Evolutionary conservation across 2,113 vertebrate species (phyloP).

Genomic region (Xiphias gladius): DNA sequence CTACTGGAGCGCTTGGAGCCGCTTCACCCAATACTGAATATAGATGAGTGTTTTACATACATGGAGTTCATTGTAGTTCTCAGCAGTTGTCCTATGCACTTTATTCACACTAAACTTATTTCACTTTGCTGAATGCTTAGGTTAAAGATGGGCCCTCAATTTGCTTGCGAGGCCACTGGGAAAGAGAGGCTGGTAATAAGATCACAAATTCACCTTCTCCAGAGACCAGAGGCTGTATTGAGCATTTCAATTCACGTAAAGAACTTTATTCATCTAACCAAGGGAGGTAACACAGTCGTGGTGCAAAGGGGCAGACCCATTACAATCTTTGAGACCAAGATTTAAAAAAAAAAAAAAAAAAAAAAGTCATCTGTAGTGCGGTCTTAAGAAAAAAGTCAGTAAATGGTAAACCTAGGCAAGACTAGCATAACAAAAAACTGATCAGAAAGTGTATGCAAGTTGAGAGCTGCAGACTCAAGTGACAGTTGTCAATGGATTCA

Average conservation of each 20-base stretch:
- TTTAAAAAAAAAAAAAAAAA: too few relatives aligned
- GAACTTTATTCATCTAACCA: not conserved
- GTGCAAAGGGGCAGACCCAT: not conserved
- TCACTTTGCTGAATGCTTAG: conserved; percentile 4
- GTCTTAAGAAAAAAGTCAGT: not conserved
- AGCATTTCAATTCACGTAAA: conserved; percentile 21
- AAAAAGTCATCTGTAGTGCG: not conserved
- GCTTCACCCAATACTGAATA: conserved; percentile 19
- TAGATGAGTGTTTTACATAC: conserved; percentile 4
- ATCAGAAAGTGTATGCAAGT: not conserved
- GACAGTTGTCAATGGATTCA: not conserved
- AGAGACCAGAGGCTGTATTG: not conserved
- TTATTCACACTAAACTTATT: conserved; percentile 8
- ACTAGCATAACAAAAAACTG: not conserved
- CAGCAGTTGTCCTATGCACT: not conserved
- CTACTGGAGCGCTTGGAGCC: not conserved
- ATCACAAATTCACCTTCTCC: conserved; percentile 8
- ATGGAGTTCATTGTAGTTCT: conserved; percentile 30
- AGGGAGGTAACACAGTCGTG: not conserved
- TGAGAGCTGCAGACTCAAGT: not conserved
- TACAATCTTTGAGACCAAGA: not conserved
- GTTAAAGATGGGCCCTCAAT: not conserved
- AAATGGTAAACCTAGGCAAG: not conserved
- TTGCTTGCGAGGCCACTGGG: conserved; percentile 1
- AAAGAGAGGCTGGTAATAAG: not conserved